Conservation (phyloP, 2,113 vertebrate species). For the Cairina moschata region DNA sequence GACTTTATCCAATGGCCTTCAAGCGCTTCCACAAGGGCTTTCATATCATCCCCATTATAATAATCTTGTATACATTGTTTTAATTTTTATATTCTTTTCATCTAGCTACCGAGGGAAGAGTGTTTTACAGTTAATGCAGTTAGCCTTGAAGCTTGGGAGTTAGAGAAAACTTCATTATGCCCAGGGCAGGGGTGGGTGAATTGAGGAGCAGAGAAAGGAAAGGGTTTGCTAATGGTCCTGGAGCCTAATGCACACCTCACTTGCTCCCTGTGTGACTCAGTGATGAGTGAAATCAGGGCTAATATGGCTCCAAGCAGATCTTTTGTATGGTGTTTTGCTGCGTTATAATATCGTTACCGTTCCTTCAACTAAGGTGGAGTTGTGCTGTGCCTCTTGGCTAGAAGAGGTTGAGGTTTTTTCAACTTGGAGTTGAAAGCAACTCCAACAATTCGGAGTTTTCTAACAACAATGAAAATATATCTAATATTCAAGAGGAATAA, state of each 20-base stretch:
- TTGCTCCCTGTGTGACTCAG: neutral
- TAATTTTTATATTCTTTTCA: conserved; percentile 51
- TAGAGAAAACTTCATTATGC: conserved; percentile 38
- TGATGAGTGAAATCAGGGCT: neutral
- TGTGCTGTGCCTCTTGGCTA: neutral
- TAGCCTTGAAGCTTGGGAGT: conserved; percentile 1
- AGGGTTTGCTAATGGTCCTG: neutral
- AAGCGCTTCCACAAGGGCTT: conserved; percentile 4
- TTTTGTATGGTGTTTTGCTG: neutral
- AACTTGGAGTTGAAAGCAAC: neutral
- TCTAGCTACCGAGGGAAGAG: neutral
- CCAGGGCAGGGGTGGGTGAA: conserved; percentile 14
- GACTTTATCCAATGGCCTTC: conserved; percentile 43
- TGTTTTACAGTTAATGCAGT: conserved; percentile 22
- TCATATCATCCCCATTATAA: neutral
- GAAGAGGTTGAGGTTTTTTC: neutral
- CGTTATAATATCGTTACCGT: neutral
- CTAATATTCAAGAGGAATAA: neutral
- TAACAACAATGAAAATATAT: neutral
- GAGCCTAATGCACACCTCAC: neutral
- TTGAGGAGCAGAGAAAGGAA: neutral
- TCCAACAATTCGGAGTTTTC: neutral
- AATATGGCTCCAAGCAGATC: neutral
- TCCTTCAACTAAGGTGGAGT: neutral
- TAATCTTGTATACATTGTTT: conserved; percentile 44